phyloP scores from a whole-genome alignment of 2,888 invertebrate genomes.

The Drosophila silvestris region DNA sequence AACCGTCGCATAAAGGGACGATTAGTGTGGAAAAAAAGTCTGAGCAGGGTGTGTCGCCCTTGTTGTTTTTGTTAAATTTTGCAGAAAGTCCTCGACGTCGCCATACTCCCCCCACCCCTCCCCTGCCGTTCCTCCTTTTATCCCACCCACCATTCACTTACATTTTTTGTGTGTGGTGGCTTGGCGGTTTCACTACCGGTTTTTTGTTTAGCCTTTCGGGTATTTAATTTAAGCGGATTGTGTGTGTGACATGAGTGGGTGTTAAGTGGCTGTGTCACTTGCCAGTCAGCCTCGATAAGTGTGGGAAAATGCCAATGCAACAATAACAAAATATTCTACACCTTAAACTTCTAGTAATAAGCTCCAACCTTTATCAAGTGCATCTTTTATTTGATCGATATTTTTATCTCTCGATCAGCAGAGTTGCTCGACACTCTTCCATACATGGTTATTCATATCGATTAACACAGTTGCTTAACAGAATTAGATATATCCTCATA shows the following conservation, averaged over 20 bases:
- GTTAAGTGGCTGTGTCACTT: conserved; percentile 83
- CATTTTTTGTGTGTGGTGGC: conserved; percentile 48
- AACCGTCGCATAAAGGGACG: conserved; percentile 73
- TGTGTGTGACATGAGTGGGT: conserved; percentile 79
- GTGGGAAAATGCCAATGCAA: conserved; percentile 48
- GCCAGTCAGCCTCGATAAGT: conserved; percentile 50
- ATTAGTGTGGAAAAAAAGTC: conserved; percentile 68
- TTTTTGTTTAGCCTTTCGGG: conserved; percentile 76
- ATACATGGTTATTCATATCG: too few species aligned
- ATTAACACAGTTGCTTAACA: too few species aligned
- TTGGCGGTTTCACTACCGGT: conserved; percentile 66
- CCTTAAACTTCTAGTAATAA: not conserved
- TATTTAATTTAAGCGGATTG: conserved; percentile 81
- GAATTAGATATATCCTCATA: too few species aligned
- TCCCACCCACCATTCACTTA: conserved; percentile 26
- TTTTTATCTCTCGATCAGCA: not conserved
- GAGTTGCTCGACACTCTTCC: not conserved
- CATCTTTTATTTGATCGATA: not conserved
- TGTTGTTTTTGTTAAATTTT: conserved; percentile 83
- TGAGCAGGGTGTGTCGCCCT: conserved; percentile 57
- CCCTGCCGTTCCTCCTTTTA: not conserved
- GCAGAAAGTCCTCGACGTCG: conserved; percentile 73
- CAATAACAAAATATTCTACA: conserved; percentile 9
- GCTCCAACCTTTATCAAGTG: not conserved
- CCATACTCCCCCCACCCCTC: not conserved